phyloP scores from a whole-genome alignment of 2,888 invertebrate genomes.

The Morpho achilles region DNA sequence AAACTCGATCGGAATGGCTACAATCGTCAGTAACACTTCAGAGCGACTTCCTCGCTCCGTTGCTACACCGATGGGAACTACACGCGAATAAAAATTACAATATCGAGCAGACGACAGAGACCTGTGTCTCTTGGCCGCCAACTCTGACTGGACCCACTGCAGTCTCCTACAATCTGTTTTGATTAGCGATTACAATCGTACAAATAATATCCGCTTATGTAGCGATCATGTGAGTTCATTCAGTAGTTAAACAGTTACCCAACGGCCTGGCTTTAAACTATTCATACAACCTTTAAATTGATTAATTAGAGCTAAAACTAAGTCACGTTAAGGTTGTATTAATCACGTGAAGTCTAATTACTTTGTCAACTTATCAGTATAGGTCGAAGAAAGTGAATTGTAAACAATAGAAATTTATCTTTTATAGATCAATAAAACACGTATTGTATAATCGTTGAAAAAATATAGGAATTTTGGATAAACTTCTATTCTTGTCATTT shows the following conservation, averaged over 20 bases:
- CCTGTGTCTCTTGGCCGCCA: constrained; percentile 37
- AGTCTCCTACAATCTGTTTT: constrained; percentile 36
- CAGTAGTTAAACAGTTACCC: no score
- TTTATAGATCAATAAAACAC: no score
- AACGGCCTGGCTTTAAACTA: no score
- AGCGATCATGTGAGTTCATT: constrained; percentile 42
- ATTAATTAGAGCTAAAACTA: neutral
- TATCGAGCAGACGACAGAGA: constrained; percentile 24
- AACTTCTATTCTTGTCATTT: no score
- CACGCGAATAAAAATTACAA: constrained; percentile 15
- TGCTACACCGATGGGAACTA: constrained; percentile 7
- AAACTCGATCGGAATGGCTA: constrained; percentile 7
- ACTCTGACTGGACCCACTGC: constrained; percentile 38
- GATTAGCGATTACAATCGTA: constrained; percentile 32
- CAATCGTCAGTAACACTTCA: constrained; percentile 9
- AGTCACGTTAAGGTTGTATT: neutral
- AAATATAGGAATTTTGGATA: no score
- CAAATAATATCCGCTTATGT: constrained; percentile 25
- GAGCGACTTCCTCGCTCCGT: constrained; percentile 14
- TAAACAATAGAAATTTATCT: neutral
- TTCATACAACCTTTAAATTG: no score
- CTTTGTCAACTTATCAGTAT: constrained; percentile 1
- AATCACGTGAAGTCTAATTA: constrained; percentile 5
- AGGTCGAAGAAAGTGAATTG: constrained; percentile 6
- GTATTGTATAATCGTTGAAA: no score